Evolutionary conservation across 2,113 vertebrate genomes (phyloP).

Genomic region (Laticauda colubrina): DNA sequence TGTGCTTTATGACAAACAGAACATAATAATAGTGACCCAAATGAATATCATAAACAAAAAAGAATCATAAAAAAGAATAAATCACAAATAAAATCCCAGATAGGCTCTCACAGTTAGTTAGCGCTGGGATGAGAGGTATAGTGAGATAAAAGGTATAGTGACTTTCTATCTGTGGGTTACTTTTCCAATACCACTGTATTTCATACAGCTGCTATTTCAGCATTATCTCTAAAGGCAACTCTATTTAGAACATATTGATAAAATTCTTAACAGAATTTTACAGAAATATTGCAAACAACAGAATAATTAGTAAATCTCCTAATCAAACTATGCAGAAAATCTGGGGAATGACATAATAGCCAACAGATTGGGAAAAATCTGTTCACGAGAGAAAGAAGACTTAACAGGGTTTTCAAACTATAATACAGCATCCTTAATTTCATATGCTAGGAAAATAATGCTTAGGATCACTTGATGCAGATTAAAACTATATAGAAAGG

Average conservation of each 20-base stretch:
- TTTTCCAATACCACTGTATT: background rate
- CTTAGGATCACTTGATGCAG: background rate
- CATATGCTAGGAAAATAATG: background rate
- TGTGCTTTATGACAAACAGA: background rate
- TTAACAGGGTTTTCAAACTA: background rate
- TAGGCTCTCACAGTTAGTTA: background rate
- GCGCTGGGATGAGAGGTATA: background rate
- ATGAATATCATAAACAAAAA: background rate
- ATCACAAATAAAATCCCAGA: background rate
- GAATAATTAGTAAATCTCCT: background rate
- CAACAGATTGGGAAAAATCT: background rate
- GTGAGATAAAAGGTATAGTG: background rate
- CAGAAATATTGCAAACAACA: background rate
- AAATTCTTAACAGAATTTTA: background rate
- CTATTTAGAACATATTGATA: background rate
- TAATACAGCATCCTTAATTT: background rate
- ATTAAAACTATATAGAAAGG: background rate
- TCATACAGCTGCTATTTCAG: background rate
- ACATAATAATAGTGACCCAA: background rate
- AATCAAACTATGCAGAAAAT: background rate
- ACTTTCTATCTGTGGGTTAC: background rate
- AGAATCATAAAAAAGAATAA: background rate
- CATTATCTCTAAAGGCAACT: background rate
- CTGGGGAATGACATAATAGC: background rate
- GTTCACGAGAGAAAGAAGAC: background rate